Percentiles rank a stretch among this genome's conserved stretches.
These are phyloP conservation scores for Tachina grossa DNA, from an alignment of 2,888 invertebrate genomes.

Conservation along the genomic window DNA sequence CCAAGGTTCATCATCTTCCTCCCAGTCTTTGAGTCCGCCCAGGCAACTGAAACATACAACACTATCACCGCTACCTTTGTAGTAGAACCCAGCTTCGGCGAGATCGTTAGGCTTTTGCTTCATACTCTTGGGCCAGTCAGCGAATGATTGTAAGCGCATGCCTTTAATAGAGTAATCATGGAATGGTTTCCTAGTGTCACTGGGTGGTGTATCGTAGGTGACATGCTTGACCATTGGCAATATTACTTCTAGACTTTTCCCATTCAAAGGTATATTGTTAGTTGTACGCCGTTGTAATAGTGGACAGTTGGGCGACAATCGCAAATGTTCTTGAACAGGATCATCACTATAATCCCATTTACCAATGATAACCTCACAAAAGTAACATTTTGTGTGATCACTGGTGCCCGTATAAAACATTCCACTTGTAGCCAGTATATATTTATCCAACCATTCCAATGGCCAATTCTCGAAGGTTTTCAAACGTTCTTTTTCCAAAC, in stretches of 20 bases:
- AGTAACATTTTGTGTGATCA: conserved; percentile 91
- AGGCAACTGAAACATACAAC: conserved; percentile 97
- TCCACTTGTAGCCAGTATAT: conserved; percentile 89
- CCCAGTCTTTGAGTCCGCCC: conserved; percentile 97
- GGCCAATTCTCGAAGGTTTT: conserved; percentile 88
- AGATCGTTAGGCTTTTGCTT: conserved; percentile 91
- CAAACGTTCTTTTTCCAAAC: conserved; percentile 86
- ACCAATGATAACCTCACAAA: conserved; percentile 90
- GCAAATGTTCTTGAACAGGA: conserved; percentile 90
- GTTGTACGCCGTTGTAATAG: conserved; percentile 87
- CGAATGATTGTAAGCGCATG: conserved; percentile 88
- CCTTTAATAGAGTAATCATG: conserved; percentile 88
- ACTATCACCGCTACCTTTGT: conserved; percentile 93
- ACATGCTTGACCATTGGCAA: conserved; percentile 82
- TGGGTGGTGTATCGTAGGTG: conserved; percentile 82
- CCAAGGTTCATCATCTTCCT: conserved; percentile 95
- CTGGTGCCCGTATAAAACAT: conserved; percentile 91
- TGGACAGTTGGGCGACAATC: conserved; percentile 91
- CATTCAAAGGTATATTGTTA: conserved; percentile 85
- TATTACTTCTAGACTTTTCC: conserved; percentile 76
- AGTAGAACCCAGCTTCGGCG: conserved; percentile 96
- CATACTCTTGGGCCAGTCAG: conserved; percentile 91
- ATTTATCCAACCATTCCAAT: conserved; percentile 82
- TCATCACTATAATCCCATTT: conserved; percentile 91
- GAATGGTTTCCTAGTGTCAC: conserved; percentile 45